A percentile compares a stretch with the other conserved stretches of the same genome.
Conservation (phyloP, 2,888 invertebrate species). For the Synanthedon tipuliformis region DNA sequence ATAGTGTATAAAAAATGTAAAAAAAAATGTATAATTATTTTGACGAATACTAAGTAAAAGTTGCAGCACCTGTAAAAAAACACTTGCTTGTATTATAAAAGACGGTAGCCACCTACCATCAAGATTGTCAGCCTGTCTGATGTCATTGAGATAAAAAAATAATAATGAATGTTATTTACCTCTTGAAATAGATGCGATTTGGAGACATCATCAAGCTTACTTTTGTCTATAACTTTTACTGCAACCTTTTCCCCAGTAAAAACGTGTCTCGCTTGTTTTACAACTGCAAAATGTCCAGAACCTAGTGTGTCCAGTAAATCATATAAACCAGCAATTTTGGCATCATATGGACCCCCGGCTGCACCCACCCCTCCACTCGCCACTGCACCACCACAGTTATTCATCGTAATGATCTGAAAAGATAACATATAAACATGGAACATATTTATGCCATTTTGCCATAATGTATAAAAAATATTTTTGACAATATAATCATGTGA, state of each 20-base stretch:
- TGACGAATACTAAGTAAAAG: background rate
- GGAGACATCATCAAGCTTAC: slow-evolving; percentile 95
- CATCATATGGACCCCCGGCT: slow-evolving; percentile 74
- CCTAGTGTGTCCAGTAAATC: slow-evolving; percentile 98
- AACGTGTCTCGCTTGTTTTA: slow-evolving; percentile 97
- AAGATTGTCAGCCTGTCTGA: no score
- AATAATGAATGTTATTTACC: slow-evolving; percentile 62
- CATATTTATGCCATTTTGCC: background rate
- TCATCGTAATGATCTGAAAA: slow-evolving; percentile 27
- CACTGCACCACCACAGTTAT: slow-evolving; percentile 43
- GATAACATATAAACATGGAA: background rate
- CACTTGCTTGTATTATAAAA: no score
- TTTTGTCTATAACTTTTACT: slow-evolving; percentile 98
- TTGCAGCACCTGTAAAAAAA: no score
- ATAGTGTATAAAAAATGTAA: no score
- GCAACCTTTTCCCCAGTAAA: slow-evolving; percentile 99
- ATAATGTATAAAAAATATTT: no score
- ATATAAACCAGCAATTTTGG: slow-evolving; percentile 95
- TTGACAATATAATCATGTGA: no score
- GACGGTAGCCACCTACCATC: no score
- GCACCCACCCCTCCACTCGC: slow-evolving; percentile 33
- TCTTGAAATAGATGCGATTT: slow-evolving; percentile 96
- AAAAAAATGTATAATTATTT: no score
- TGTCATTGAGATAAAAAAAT: background rate
- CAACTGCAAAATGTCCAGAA: slow-evolving; percentile 98